Evolutionary conservation across 1,140 invertebrate species (phyloP).

Genomic region (Paraescarpia echinospica): DNA sequence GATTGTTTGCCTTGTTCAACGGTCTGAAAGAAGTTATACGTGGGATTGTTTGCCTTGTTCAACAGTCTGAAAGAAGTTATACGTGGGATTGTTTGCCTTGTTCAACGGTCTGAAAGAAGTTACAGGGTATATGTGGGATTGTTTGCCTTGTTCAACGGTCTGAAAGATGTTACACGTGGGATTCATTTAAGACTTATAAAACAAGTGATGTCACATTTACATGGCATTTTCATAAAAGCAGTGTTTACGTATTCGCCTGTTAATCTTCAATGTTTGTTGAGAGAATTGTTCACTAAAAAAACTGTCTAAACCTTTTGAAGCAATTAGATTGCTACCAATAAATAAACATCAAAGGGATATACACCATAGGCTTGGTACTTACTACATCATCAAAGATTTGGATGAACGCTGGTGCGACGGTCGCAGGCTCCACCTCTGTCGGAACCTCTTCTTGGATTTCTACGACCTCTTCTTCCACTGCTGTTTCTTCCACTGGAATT

Average conservation of each 20-base stretch:
- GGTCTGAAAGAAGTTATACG: no score
- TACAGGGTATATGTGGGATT: no score
- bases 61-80: slow-evolving; percentile 14
- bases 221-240: no score
- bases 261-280: no score
- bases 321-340: background rate
- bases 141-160: slow-evolving; percentile 26
- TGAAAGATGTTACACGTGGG: no score
- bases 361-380: background rate
- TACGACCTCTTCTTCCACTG: background rate
- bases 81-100: slow-evolving; percentile 11
- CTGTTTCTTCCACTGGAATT: background rate
- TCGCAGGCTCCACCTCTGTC: background rate
- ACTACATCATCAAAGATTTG: background rate
- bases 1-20: slow-evolving; percentile 25
- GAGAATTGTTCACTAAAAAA: no score
- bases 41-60: slow-evolving; percentile 21
- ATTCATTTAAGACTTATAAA: no score
- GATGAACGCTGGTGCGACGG: background rate
- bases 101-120: slow-evolving; percentile 21
- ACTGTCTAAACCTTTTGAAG: no score
- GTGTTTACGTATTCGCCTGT: no score
- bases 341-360: background rate
- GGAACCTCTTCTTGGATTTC: background rate
- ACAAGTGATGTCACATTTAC: no score